Percentiles rank a stretch among this genome's conserved stretches.
Conservation (phyloP, 2,113 vertebrate species). For the Puffinus mauretanicus region DNA sequence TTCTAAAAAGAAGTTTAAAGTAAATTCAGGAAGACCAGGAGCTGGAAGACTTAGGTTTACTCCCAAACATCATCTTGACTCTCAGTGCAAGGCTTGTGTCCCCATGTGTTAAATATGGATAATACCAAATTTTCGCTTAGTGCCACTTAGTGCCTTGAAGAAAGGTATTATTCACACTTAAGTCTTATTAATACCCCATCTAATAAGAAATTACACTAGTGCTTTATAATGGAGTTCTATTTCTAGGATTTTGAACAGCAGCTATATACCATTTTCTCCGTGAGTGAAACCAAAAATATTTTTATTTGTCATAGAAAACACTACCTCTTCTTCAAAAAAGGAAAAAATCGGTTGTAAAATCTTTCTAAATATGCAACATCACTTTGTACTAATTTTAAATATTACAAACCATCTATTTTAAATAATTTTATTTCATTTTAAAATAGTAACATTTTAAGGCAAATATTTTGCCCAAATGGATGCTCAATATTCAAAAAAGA, state of each 20-base stretch:
- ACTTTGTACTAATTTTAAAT: neutral
- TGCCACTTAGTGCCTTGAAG: neutral
- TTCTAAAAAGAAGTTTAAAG: neutral
- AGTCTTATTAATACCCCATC: neutral
- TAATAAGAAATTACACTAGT: neutral
- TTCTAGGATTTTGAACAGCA: neutral
- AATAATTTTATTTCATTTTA: neutral
- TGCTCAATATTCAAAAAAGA: neutral
- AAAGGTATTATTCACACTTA: neutral
- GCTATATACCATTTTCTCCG: neutral
- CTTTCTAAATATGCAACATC: neutral
- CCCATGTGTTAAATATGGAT: rapidly evolving
- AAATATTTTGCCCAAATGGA: neutral
- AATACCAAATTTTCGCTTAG: neutral
- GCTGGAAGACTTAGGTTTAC: neutral
- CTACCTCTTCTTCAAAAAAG: neutral
- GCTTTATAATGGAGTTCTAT: neutral
- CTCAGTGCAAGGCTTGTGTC: neutral
- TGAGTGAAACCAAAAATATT: neutral
- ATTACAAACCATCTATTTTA: neutral
- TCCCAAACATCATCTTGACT: neutral
- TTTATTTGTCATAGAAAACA: neutral
- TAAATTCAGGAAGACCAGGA: neutral
- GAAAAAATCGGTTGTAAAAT: neutral
- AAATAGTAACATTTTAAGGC: neutral